A percentile compares a stretch with the other conserved stretches of the same genome.
Conservation (phyloP, 2,888 invertebrate species). For the Charanyca ferruginea region DNA sequence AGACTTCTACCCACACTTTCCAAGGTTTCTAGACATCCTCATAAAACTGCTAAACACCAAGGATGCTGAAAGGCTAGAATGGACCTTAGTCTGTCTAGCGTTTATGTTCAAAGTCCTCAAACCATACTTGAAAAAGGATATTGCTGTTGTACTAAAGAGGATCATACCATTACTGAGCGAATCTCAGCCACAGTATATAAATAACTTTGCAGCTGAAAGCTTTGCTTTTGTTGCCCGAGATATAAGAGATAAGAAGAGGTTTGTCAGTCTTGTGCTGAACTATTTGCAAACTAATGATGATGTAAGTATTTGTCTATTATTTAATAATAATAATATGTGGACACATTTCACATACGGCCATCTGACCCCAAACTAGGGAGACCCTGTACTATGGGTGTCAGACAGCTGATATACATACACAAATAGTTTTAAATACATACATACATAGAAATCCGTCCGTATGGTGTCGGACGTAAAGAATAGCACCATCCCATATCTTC, state of each 20-base stretch:
- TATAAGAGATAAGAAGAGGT: slow-evolving; percentile 94
- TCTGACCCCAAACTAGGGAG: no score
- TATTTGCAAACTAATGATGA: slow-evolving; percentile 93
- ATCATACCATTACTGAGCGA: slow-evolving; percentile 95
- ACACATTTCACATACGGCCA: no score
- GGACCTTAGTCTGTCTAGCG: slow-evolving; percentile 96
- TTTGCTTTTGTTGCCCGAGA: slow-evolving; percentile 98
- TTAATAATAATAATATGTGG: no score
- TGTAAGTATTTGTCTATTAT: slow-evolving; percentile 87
- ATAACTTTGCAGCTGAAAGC: slow-evolving; percentile 98
- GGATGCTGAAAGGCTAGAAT: slow-evolving; percentile 96
- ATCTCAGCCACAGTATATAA: slow-evolving; percentile 95
- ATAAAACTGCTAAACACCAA: slow-evolving; percentile 94
- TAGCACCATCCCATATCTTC: no score
- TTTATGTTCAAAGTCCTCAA: slow-evolving; percentile 97
- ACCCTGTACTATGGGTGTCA: no score
- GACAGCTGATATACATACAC: no score
- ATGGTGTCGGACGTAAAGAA: no score
- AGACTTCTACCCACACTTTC: slow-evolving; percentile 97
- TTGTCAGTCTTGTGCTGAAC: slow-evolving; percentile 93
- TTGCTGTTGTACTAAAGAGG: slow-evolving; percentile 93
- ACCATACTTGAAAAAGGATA: slow-evolving; percentile 95
- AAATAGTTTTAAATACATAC: no score
- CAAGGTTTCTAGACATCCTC: slow-evolving; percentile 93
- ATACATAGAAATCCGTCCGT: no score